Evolutionary conservation across 2,113 vertebrate genomes (phyloP).

Genomic region (Etheostoma cragini): DNA sequence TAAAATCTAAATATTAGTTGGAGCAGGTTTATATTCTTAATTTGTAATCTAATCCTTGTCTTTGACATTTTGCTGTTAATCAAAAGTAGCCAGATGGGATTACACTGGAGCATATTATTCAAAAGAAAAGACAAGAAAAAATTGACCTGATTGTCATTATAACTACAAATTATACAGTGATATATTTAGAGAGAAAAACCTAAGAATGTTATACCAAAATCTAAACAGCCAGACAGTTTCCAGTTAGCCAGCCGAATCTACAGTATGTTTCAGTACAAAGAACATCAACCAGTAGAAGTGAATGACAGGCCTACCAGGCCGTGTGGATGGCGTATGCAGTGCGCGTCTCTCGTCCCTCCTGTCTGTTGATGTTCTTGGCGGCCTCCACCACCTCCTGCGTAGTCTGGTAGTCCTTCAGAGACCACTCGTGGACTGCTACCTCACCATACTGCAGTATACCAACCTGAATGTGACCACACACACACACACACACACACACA

Average conservation of each 20-base stretch:
- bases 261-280: conserved; percentile 1
- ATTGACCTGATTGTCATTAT: conserved; percentile 24
- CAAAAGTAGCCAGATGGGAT: conserved; percentile 10
- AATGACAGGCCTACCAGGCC: conserved; percentile 87
- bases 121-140: conserved; percentile 15
- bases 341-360: conserved; percentile 93
- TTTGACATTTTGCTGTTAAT: conserved; percentile 7
- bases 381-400: conserved; percentile 90
- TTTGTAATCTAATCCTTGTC: not conserved
- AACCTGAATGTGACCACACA: conserved; percentile 81
- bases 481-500: conserved; percentile 10
- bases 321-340: conserved; percentile 90
- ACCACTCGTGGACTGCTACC: conserved; percentile 91
- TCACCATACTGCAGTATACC: conserved; percentile 96
- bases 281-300: conserved; percentile 25
- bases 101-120: conserved; percentile 21
- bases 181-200: conserved; percentile 37
- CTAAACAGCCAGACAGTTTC: conserved; percentile 48
- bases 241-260: conserved; percentile 31
- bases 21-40: not conserved
- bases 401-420: conserved; percentile 88
- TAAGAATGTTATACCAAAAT: conserved; percentile 32
- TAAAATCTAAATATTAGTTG: not conserved
- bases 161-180: conserved; percentile 43
- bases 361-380: conserved; percentile 92